Evolutionary conservation across 1,140 invertebrate species (phyloP), one percentile per base, ranked within the genome.

Genomic region (Drosophila serrata): DNA sequence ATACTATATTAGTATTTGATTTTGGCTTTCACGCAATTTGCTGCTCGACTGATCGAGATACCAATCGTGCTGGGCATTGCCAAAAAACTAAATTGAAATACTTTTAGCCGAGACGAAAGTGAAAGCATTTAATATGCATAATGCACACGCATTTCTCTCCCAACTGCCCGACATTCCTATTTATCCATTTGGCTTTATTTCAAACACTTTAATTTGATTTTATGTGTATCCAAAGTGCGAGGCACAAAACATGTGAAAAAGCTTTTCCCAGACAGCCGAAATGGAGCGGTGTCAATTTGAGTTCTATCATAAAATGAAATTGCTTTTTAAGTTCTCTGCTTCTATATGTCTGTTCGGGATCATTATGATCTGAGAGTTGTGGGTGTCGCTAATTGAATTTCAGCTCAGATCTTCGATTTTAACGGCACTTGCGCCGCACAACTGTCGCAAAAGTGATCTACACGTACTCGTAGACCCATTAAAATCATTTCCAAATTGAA

Each of bases 311-410:
- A 87, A 87, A 87, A 82, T 49, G 46, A 74, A 87, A 88, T 87
- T 58, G 79, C 80, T 87, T 88, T 88, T 88, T 76, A 82, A 80
- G 59, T 80, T 87, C 75, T 64, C 60, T 46, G 37, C 19, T 69
- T 61, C 42, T 51, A 64, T 42, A 27, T 42, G 45, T 46, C 31
- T 31, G 39, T 13, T n/a, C 42, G 35, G 31, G 13, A 57, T 40
- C 68, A 31, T 72, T 48, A 72, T 72, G 68, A 72, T 72, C 65
- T 19, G 49, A 70, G 29, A 46, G 55, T 39, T 73, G 84, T 87
- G 84, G 84, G 85, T 90, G 84, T 81, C 76, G 79, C 76, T 90
- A 90, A 88, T 90, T 88, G 80, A 90, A 84, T 84, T 88, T 82
- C 84, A 75, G 70, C 61, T 77, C 84, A 74, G 75, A 17, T 24